Base-by-base conservation (phyloP, 2,888 invertebrate genomes). In the Cephus spinipes region DNA sequence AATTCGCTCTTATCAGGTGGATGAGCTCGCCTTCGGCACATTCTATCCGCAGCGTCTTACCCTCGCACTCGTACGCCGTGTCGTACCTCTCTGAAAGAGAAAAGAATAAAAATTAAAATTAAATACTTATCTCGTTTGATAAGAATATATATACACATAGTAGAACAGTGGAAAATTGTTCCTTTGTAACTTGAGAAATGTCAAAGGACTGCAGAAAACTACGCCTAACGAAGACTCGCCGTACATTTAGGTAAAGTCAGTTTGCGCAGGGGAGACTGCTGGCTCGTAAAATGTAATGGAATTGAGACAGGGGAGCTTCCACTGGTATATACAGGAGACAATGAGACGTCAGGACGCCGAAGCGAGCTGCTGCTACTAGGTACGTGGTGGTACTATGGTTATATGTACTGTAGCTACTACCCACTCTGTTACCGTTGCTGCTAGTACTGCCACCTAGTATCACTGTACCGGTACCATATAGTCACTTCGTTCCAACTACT, bases 11-110 rank as follows among this genome's bases (percentile, higher is more conserved):
- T 91, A 97, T 96, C 88, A 98, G 94, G 91, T 97, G 96, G 88
- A 98, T 98, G 81, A 97, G 94, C 87, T 97, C 96, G n/a, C 97
- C 97, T 85, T 96, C 96, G 81, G 95, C 95, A 92, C 98, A 98
- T 89, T 96, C 96, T 86, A 98, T 96, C 92, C 95, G 95, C 89
- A 98, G 93, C 82, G 95, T 96, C 92, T 97, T 97, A 83, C 98
- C 97, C 93, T 98, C 98, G 92, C 98, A 98, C 81, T 97, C 98
- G 92, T 98, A 98, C 80, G 97, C 97, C 81, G 97, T 97, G 92
- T 96, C 96, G 93, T 97, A 97, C 92, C 96, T 95, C 92, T 95
- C 95, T 95, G 94, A n/a, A 93, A 93, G 83, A 86, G 85, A 90
- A 87, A 88, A 85, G 81, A 82, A 84, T 32, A 78, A 69, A 36